Base-by-base conservation (phyloP, 2,797 vertebrate genomes). In the Pangasius sanitwongsei region DNA sequence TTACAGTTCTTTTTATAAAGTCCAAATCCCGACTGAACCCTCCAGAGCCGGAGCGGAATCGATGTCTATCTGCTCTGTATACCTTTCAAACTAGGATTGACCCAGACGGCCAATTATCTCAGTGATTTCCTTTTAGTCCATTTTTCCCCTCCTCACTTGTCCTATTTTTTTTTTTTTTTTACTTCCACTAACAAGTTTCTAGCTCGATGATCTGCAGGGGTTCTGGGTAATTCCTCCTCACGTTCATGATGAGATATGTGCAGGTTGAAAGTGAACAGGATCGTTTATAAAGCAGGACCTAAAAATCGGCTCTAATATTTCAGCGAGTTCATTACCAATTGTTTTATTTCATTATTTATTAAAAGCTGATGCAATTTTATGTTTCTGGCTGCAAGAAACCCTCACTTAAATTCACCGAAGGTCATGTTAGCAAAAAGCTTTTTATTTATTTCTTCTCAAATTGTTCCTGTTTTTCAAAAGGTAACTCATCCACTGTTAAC, bases 21-120 rank as follows among this genome's bases (percentile, higher is more conserved):
- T 6, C 78, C 48, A 83, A 86, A 86, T 65, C 88, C 88, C 44
- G 61, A 63, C 65, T 53, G 69, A 83, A 86, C 44, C 70, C 77
- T 55, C 69, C 85, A 55, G 31, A 87, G 84, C 55, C 18, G 63
- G 18, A 28, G 69, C 15, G 44, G 78, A 57, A 89, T 89, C 88
- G 23, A 89, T 83, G 82, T 50, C 86, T 85, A 81, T 87, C 86
- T 87, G 74, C 86, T 85, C 72, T 65, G 50, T 77, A 37, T 70
- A 77, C 61, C 61, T 70, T 80, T 85, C 86, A 87, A 41, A 85
- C 48, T 72, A 55, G 74, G 82, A 48, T 67, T 61, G 65, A 84
- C 89, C 41, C 89, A 70, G 82, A 57, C 48, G 89, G 85, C 82
- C 83, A 87, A 90, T 90, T 87, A 90, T 85, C 86, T 82, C 89